Conservation (phyloP, 2,888 invertebrate species). For the Drosophila seclusa region DNA sequence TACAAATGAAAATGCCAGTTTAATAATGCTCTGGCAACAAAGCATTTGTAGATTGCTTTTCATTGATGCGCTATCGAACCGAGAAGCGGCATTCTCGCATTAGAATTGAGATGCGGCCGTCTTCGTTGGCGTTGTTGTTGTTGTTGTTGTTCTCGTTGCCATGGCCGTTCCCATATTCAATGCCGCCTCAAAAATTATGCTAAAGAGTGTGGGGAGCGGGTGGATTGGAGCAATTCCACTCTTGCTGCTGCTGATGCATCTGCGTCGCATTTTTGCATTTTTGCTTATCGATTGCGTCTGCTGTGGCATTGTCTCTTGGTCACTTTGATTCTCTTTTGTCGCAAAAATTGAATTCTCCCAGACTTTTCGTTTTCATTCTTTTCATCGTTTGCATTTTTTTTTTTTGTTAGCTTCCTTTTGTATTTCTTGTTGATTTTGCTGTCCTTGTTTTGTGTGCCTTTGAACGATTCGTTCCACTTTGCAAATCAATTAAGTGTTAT, state of each 20-base stretch:
- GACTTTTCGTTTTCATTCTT: slow-evolving; percentile 33
- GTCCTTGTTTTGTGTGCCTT: slow-evolving; percentile 40
- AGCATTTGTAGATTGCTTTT: slow-evolving; percentile 78
- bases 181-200: slow-evolving; percentile 47
- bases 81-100: slow-evolving; percentile 23
- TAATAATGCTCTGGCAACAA: slow-evolving; percentile 73
- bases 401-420: slow-evolving; percentile 2
- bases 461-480: slow-evolving; percentile 58
- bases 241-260: slow-evolving; percentile 1
- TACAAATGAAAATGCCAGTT: slow-evolving; percentile 76
- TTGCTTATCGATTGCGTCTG: slow-evolving; percentile 34
- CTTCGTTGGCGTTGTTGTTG: neutral
- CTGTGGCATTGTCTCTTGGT: slow-evolving; percentile 30
- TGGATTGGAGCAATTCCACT: too few relatives aligned
- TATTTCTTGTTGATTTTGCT: neutral
- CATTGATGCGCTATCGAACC: slow-evolving; percentile 59
- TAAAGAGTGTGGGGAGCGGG: neutral
- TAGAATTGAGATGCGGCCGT: slow-evolving; percentile 10
- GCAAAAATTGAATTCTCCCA: slow-evolving; percentile 26
- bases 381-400: slow-evolving; percentile 12
- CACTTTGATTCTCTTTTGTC: slow-evolving; percentile 26
- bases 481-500: slow-evolving; percentile 74
- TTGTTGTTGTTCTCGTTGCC: slow-evolving; percentile 10
- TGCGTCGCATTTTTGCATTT: slow-evolving; percentile 23
- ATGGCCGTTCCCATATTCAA: slow-evolving; percentile 20